These are phyloP conservation scores for Drosophila cracens DNA, from an alignment of 2,888 invertebrate genomes.

Conservation along the genomic window DNA sequence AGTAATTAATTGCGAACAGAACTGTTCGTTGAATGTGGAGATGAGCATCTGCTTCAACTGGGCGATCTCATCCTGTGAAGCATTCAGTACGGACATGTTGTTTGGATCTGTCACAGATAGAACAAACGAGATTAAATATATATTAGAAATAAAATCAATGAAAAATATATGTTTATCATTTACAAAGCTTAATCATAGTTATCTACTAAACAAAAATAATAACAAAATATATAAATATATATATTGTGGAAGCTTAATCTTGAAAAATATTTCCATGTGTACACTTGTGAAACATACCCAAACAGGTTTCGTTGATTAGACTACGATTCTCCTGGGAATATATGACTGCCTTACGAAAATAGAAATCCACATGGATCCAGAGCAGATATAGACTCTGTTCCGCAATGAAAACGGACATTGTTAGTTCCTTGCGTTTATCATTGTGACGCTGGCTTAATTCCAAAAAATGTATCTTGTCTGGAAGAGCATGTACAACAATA, in stretches of 20 bases:
- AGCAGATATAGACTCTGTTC: slow-evolving; percentile 90
- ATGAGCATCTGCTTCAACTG: slow-evolving; percentile 90
- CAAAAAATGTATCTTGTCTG: slow-evolving; percentile 82
- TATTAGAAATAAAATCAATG: not conserved
- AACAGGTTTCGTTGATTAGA: slow-evolving; percentile 58
- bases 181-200: not conserved
- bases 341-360: slow-evolving; percentile 88
- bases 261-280: not conserved
- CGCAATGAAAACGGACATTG: slow-evolving; percentile 88
- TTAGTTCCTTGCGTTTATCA: slow-evolving; percentile 87
- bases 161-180: not conserved
- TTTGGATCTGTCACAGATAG: slow-evolving; percentile 82
- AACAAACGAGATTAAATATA: not conserved
- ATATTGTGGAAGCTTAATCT: not conserved
- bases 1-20: slow-evolving; percentile 90
- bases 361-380: slow-evolving; percentile 91
- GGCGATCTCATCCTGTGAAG: slow-evolving; percentile 88
- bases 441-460: slow-evolving; percentile 86
- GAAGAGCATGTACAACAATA: not conserved
- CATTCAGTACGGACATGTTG: slow-evolving; percentile 86
- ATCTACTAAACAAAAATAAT: not conserved
- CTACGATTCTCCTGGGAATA: slow-evolving; percentile 74
- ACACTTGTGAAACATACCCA: slow-evolving; percentile 33
- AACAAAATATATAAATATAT: no score
- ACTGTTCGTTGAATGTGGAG: slow-evolving; percentile 91